Evolutionary conservation across 2,797 vertebrate genomes (phyloP), one percentile per base, ranked within the genome.

Genomic region (Cheirogaleus major): DNA sequence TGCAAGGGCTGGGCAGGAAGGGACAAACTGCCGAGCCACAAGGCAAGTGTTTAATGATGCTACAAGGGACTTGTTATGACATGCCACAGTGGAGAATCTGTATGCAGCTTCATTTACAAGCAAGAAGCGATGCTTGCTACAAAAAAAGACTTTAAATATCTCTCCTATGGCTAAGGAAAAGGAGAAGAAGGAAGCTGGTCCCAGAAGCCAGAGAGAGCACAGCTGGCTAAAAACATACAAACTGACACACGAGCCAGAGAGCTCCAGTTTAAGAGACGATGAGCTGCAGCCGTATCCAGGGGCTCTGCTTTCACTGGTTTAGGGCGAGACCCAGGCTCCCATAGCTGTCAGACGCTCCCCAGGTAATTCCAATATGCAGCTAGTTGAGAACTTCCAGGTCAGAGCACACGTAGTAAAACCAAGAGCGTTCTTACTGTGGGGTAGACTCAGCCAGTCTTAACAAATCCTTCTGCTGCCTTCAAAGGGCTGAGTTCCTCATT

Each of bases 11-110:
- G 43, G 27, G 5, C 20, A 27, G 14, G 18, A 38, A 70, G 7
- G 2, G 9, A 1, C 10, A 50, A n/a, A n/a, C 0, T 2, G n/a
- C 25, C 0, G 0, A 5, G 35, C 30, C 20, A n/a, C 57, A 41
- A 18, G 2, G 27, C 6, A 2, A 35, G 41, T 20, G 18, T 35
- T 30, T 59, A 41, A 15, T 0, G 14, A 14, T 9, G 15, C 10
- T 41, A 5, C 1, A 0, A 27, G 61, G 30, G 41, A 32, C 50
- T 84, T 81, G 50, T 41, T 2, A 13, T 15, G 11, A 35, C 32
- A 17, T 10, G 67, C 20, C 48, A 9, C 2, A 41, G 25, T 1
- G 11, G 27, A 38, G 22, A 6, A 6, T 38, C 50, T 89, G 13
- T 59, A 6, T 20, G 38, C 52, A 32, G 25, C 63, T 88, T 25